Percentiles rank a stretch among this genome's conserved stretches.
These are phyloP conservation scores for Tachystola acroxantha DNA, from an alignment of 2,888 invertebrate genomes.

Conservation along the genomic window DNA sequence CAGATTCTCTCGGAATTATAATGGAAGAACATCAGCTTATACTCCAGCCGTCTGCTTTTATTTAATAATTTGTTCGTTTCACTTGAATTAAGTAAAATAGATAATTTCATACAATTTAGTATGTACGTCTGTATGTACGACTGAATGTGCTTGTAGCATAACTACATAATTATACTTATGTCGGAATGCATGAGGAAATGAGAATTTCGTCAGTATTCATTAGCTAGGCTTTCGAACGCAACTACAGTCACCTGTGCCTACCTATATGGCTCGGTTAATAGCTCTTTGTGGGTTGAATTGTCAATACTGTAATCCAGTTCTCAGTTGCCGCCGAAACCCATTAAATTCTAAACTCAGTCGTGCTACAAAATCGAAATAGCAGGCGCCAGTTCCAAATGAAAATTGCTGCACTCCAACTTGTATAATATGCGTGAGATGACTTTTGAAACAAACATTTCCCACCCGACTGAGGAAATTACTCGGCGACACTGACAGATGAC, in stretches of 20 bases:
- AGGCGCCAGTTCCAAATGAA: slow-evolving; percentile 14
- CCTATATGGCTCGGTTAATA: slow-evolving; percentile 21
- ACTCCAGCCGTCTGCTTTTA: slow-evolving; percentile 25
- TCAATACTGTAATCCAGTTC: slow-evolving; percentile 20
- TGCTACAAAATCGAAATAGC: slow-evolving; percentile 13
- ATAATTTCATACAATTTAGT: no score
- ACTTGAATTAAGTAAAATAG: slow-evolving; percentile 5
- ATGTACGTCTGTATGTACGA: no score
- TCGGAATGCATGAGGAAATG: no score
- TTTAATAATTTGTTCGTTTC: slow-evolving; percentile 21
- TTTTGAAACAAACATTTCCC: slow-evolving; percentile 60
- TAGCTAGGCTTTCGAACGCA: slow-evolving; percentile 7
- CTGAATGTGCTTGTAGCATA: no score
- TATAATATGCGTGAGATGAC: slow-evolving; percentile 50
- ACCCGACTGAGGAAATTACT: slow-evolving; percentile 58
- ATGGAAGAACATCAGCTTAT: slow-evolving; percentile 40
- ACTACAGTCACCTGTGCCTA: slow-evolving; percentile 23
- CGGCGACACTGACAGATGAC: slow-evolving; percentile 67
- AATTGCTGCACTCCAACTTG: slow-evolving; percentile 32
- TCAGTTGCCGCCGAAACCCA: slow-evolving; percentile 10
- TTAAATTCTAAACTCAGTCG: slow-evolving; percentile 3
- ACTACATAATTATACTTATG: no score
- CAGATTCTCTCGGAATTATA: slow-evolving; percentile 40
- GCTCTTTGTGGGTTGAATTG: slow-evolving; percentile 20
- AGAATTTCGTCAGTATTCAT: slow-evolving; percentile 19